Conservation (phyloP, 1,140 invertebrate genomes). For the Thaumatotibia leucotreta region DNA sequence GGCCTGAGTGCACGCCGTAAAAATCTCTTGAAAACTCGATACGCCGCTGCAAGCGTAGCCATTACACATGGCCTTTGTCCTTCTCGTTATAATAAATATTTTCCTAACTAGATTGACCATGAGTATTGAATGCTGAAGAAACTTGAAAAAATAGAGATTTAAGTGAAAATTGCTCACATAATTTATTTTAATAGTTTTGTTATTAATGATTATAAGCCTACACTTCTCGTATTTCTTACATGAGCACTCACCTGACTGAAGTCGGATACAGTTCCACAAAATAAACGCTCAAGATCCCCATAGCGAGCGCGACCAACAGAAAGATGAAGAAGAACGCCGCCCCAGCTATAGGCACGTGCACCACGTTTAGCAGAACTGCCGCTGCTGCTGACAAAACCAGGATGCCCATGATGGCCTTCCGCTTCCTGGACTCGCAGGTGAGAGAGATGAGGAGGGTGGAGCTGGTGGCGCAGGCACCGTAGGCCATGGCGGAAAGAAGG, state of each 20-base stretch:
- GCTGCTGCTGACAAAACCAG: constrained; percentile 40
- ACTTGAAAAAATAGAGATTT: too few relatives aligned
- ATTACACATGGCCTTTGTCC: too few relatives aligned
- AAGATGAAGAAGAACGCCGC: constrained; percentile 68
- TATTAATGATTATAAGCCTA: too few relatives aligned
- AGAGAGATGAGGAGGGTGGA: constrained; percentile 57
- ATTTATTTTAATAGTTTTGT: too few relatives aligned
- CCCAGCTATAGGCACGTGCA: constrained; percentile 52
- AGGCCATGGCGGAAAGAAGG: constrained; percentile 59
- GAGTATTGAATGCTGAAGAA: too few relatives aligned
- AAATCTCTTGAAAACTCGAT: too few relatives aligned
- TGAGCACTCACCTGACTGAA: constrained; percentile 56
- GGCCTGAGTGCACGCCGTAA: too few relatives aligned
- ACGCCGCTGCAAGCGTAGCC: too few relatives aligned
- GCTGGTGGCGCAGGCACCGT: constrained; percentile 55
- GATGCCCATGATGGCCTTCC: constrained; percentile 57
- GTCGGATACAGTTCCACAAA: constrained; percentile 71
- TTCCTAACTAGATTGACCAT: too few relatives aligned
- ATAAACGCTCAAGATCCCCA: constrained; percentile 67
- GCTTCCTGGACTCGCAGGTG: constrained; percentile 52
- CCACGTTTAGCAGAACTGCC: constrained; percentile 51
- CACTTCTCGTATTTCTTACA: too few relatives aligned
- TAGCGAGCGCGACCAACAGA: constrained; percentile 55
- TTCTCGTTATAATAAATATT: too few relatives aligned
- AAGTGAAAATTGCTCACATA: too few relatives aligned